Conservation (phyloP, 2,888 invertebrate genomes). For the Lutraria lutraria region DNA sequence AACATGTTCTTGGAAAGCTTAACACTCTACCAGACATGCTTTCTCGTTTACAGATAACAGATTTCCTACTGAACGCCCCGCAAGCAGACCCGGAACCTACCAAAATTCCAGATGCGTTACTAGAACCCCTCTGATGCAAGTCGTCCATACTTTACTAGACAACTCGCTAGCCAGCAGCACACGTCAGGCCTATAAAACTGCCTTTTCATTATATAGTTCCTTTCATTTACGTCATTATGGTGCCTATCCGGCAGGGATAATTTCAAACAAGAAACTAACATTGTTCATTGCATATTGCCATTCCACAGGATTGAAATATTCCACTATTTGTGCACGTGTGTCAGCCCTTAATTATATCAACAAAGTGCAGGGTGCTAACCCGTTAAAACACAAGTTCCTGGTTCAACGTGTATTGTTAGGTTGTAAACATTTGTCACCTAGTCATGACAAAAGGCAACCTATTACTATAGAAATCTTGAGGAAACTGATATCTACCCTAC, state of each 20-base stretch:
- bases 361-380: neutral
- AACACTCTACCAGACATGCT: no score
- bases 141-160: neutral
- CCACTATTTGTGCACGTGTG: neutral
- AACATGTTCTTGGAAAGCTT: no score
- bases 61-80: conserved; percentile 42
- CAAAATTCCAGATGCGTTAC: neutral
- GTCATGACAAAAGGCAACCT: neutral
- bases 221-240: neutral
- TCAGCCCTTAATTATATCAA: no score
- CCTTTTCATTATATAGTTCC: neutral
- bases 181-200: neutral
- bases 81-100: conserved; percentile 27
- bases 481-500: neutral
- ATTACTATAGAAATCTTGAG: neutral
- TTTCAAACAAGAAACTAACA: neutral
- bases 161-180: neutral
- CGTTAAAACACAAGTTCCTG: neutral
- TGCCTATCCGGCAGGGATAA: neutral
- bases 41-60: conserved; percentile 63
- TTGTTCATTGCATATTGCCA: neutral
- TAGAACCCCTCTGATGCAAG: neutral
- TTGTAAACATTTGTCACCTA: neutral
- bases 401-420: neutral
- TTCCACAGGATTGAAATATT: neutral